phyloP scores from a whole-genome alignment of 2,113 vertebrate species.

The Sinocyclocheilus maitianheensis region DNA sequence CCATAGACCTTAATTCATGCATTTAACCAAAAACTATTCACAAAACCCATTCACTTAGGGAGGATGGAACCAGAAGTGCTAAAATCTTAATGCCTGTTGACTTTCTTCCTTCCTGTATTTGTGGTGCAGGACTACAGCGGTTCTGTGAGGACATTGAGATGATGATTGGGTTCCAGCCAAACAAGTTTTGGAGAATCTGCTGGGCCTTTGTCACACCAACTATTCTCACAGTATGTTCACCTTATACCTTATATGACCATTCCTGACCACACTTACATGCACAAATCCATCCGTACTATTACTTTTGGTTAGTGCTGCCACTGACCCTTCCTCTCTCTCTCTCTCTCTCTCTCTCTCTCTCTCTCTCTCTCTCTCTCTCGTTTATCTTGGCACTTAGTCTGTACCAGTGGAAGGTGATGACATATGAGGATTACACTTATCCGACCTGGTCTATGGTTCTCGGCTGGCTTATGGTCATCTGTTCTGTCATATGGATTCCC shows the following conservation, averaged over 20 bases:
- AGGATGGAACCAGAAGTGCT: too few species aligned
- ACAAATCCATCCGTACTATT: background rate
- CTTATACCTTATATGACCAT: conserved; percentile 23
- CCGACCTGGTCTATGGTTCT: conserved; percentile 97
- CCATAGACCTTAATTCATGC: too few species aligned
- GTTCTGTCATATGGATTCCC: conserved; percentile 98
- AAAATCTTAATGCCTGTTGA: too few species aligned
- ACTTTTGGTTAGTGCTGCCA: too few species aligned
- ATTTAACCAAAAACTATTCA: too few species aligned
- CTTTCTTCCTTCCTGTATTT: background rate
- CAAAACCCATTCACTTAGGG: too few species aligned
- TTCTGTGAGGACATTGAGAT: conserved; percentile 99
- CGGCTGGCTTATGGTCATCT: conserved; percentile 95
- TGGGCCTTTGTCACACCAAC: conserved; percentile 99
- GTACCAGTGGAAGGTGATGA: conserved; percentile 98
- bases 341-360: conserved; percentile 14
- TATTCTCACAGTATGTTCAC: conserved; percentile 86
- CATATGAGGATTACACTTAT: conserved; percentile 93
- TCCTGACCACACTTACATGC: background rate
- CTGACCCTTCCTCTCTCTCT: too few species aligned
- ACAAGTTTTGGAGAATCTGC: conserved; percentile 95
- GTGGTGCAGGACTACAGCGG: conserved; percentile 86
- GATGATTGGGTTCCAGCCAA: conserved; percentile 99
- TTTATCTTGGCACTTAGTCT: conserved; percentile 95
- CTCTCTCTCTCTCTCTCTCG: conserved; percentile 65